These are phyloP conservation scores for Agrotis puta DNA, from an alignment of 2,888 invertebrate genomes.

Conservation along the genomic window DNA sequence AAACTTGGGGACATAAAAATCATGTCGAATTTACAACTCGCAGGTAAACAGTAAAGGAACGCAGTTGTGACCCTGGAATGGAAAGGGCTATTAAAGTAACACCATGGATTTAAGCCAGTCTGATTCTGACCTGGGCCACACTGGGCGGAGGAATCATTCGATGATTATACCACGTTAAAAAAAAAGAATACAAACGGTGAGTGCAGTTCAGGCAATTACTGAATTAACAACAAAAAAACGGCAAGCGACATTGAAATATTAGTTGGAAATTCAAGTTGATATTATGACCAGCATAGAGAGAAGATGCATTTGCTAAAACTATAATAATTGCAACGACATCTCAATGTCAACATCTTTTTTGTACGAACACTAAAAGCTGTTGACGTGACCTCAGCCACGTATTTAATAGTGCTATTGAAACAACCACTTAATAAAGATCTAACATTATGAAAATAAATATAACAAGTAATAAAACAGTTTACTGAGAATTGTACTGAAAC, in stretches of 20 bases:
- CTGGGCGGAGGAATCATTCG: too few relatives aligned
- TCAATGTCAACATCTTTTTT: not conserved
- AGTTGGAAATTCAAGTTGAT: not conserved
- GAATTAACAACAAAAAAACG: too few relatives aligned
- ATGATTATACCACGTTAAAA: too few relatives aligned
- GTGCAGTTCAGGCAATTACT: too few relatives aligned
- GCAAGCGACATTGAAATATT: not conserved
- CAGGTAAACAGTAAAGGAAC: too few relatives aligned
- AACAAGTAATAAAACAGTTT: slow-evolving; percentile 42
- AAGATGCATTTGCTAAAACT: slow-evolving; percentile 5
- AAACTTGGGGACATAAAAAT: too few relatives aligned
- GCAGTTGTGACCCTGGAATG: too few relatives aligned
- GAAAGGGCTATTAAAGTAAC: too few relatives aligned
- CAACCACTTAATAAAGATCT: slow-evolving; percentile 10
- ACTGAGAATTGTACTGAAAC: slow-evolving; percentile 28
- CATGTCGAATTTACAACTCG: too few relatives aligned
- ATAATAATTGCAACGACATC: slow-evolving; percentile 6
- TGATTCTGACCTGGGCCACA: too few relatives aligned
- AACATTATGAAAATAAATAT: slow-evolving; percentile 44
- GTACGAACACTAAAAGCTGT: not conserved
- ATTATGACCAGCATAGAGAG: not conserved
- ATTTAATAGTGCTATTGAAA: not conserved
- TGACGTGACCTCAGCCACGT: slow-evolving; percentile 6
- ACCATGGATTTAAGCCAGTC: too few relatives aligned
- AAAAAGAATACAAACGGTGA: too few relatives aligned